Conservation (phyloP, 2,797 vertebrate species). For the Pristis pectinata region DNA sequence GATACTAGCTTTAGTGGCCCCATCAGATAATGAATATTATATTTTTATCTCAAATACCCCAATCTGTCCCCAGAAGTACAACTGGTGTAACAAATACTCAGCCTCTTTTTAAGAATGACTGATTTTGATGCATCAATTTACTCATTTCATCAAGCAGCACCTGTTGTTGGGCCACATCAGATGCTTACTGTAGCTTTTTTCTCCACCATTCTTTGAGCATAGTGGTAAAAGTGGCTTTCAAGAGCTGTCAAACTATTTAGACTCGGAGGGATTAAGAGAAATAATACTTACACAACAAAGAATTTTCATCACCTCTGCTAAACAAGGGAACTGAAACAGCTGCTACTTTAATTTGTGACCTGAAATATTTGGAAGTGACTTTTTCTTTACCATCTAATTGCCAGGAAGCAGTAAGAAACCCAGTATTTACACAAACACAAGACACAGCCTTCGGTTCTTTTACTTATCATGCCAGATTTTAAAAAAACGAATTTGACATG, state of each 20-base stretch:
- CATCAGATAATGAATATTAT: background rate
- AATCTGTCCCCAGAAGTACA: background rate
- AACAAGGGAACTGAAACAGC: slow-evolving; percentile 31
- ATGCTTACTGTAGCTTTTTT: background rate
- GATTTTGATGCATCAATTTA: background rate
- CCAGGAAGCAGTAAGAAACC: background rate
- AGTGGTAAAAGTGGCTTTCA: slow-evolving; percentile 23
- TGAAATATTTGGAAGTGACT: background rate
- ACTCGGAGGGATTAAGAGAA: slow-evolving; percentile 27
- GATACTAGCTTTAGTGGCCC: background rate
- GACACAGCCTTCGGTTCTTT: background rate
- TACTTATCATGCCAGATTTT: background rate
- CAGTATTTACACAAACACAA: background rate
- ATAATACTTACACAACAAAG: slow-evolving; percentile 33
- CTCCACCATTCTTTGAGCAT: background rate
- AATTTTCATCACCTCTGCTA: slow-evolving; percentile 1
- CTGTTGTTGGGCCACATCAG: background rate
- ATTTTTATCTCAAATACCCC: background rate
- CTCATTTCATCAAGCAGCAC: too few species aligned
- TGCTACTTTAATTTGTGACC: slow-evolving; percentile 8
- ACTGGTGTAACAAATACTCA: background rate
- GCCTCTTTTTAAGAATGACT: background rate
- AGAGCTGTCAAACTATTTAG: slow-evolving; percentile 32
- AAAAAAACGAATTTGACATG: background rate
- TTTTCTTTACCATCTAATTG: background rate